Conservation (phyloP, 2,113 vertebrate genomes). For the Charina bottae region DNA sequence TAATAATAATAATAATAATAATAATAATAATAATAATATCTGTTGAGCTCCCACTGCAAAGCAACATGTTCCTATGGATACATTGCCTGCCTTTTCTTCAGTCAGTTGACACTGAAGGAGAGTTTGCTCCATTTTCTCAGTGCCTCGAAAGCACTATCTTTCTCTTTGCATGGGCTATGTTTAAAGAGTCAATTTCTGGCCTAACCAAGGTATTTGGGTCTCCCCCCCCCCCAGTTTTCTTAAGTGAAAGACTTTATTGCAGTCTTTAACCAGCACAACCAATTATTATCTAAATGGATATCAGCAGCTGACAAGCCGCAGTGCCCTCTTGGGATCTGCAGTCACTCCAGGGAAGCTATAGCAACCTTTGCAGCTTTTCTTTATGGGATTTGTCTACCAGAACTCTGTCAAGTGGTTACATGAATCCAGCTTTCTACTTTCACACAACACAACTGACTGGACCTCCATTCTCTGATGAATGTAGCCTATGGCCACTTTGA, state of each 20-base stretch:
- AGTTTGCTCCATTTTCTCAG: neutral
- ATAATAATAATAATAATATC: too few species aligned
- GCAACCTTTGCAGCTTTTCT: neutral
- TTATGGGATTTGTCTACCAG: neutral
- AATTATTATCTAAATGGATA: neutral
- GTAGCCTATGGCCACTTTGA: too few species aligned
- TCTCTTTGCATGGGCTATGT: neutral
- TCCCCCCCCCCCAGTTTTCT: neutral
- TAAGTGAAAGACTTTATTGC: too few species aligned
- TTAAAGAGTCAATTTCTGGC: neutral
- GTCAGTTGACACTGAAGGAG: neutral
- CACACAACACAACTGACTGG: neutral
- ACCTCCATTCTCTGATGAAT: neutral
- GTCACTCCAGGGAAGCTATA: neutral
- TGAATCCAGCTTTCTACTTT: neutral
- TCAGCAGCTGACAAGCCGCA: neutral
- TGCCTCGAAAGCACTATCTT: neutral
- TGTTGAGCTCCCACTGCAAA: neutral
- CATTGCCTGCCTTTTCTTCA: neutral
- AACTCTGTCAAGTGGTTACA: neutral
- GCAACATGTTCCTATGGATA: neutral
- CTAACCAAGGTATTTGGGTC: neutral
- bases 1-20: too few species aligned
- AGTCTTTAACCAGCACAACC: neutral
- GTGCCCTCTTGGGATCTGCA: neutral